Evolutionary conservation across 2,113 vertebrate species (phyloP), one percentile per base, ranked within the genome.

Genomic region (Crocuta crocuta): DNA sequence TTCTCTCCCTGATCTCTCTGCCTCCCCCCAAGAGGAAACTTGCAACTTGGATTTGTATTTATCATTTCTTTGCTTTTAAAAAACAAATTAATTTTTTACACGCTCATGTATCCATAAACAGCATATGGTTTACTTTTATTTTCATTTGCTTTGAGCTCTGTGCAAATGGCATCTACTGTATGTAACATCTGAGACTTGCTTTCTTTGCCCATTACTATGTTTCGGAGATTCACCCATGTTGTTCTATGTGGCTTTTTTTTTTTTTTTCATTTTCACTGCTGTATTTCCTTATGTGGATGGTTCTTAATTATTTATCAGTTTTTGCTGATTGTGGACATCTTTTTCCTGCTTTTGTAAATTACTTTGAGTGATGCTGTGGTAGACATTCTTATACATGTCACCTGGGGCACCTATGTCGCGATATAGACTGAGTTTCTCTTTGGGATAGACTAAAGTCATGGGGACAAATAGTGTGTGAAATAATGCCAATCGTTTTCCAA

Each of bases 81-180:
- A 16, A 82, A 92, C 48, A 86, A 39, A 48, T 48, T 33, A 15
- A 17, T 17, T 86, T 58, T 65, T 70, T 43, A 93, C 66, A 28
- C 33, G 19, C 4, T 19, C 55, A 9, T 35, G 8, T 53, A 43
- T 50, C 33, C 39, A 17, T 92, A 53, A 61, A 73, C 7, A 81
- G 10, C 21, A 24, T 15, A 7, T 19, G 28, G 73, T 23, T 61
- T 71, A 1, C n/a, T 28, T 65, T 68, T 23, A 10, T 48, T 58
- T 61, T 73, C 55, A n/a, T 53, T 79, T 85, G 50, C 68, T 83
- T 80, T 61, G 79, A 39, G 28, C 68, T 86, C 86, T 80, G 92
- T 55, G 28, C 35, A 45, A 70, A 35, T 19, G 61, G 45, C 17
- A 11, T 10, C 26, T 66, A 5, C 26, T 53, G 4, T 50, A 1